Conservation (phyloP, 2,113 vertebrate species). For the Hydrochoerus hydrochaeris region DNA sequence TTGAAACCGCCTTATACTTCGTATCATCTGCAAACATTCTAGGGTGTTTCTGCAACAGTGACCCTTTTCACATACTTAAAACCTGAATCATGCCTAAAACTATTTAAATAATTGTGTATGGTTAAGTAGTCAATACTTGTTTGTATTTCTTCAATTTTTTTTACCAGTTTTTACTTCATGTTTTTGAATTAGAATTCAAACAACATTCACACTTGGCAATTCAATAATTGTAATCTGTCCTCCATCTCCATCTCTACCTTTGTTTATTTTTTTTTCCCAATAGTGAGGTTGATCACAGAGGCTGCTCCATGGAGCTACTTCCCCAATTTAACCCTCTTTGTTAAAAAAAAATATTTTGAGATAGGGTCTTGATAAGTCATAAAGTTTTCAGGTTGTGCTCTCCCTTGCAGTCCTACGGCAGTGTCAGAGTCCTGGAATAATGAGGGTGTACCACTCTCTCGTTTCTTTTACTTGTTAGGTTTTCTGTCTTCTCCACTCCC, state of each 20-base stretch:
- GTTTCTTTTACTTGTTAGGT: not conserved
- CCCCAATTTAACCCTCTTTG: not conserved
- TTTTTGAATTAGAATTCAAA: conserved; percentile 10
- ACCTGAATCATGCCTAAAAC: not conserved
- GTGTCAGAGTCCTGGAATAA: not conserved
- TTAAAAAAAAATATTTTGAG: not conserved
- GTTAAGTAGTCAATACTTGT: not conserved
- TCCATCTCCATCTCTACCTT: not conserved
- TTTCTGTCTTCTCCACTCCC: not conserved
- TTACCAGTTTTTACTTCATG: not conserved
- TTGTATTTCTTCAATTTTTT: not conserved
- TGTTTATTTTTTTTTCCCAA: not conserved
- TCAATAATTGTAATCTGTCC: not conserved
- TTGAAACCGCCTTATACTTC: not conserved
- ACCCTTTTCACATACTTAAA: not conserved
- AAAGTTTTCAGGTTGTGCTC: not conserved
- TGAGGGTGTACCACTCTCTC: not conserved
- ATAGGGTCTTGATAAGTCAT: not conserved
- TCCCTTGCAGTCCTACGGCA: not conserved
- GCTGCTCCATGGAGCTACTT: not conserved
- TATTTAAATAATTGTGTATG: conserved; percentile 7
- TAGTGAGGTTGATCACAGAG: not conserved
- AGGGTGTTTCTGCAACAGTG: not conserved
- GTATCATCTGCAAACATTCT: not conserved
- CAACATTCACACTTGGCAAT: not conserved